These are phyloP conservation scores for Melangyna quadrimaculata DNA, from an alignment of 2,888 invertebrate species.

Conservation along the genomic window DNA sequence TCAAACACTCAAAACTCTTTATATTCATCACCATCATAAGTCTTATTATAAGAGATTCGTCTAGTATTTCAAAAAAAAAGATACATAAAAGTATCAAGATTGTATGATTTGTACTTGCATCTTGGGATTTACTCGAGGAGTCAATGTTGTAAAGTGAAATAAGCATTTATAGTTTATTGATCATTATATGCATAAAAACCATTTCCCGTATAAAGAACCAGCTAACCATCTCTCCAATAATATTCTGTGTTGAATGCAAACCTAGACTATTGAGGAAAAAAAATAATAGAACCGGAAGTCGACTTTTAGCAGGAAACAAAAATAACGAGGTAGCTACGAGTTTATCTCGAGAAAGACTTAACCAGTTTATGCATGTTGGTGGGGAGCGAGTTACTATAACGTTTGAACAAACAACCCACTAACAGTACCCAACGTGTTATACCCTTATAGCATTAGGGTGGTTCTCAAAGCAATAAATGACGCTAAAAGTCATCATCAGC, in stretches of 20 bases:
- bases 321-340: constrained; percentile 68
- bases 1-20: too few species aligned
- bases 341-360: constrained; percentile 16
- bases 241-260: neutral
- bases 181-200: neutral
- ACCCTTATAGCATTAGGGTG: constrained; percentile 18
- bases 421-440: constrained; percentile 15
- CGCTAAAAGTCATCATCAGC: constrained; percentile 66
- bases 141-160: constrained; percentile 33
- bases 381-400: constrained; percentile 15
- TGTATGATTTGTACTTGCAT: too few species aligned
- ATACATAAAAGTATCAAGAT: too few species aligned
- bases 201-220: neutral
- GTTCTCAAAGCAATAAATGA: constrained; percentile 63
- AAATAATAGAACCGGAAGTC: constrained; percentile 45
- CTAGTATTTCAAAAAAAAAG: too few species aligned
- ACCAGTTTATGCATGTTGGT: neutral
- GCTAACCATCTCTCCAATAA: constrained; percentile 5
- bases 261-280: constrained; percentile 21
- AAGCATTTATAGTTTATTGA: too few species aligned
- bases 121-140: neutral
- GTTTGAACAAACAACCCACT: constrained; percentile 59
- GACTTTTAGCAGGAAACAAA: constrained; percentile 66
- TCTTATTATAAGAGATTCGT: too few species aligned
- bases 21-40: too few species aligned